Evolutionary conservation across 2,888 invertebrate genomes (phyloP), one percentile per base, ranked within the genome.

Genomic region (Meghimatium bilineatum): DNA sequence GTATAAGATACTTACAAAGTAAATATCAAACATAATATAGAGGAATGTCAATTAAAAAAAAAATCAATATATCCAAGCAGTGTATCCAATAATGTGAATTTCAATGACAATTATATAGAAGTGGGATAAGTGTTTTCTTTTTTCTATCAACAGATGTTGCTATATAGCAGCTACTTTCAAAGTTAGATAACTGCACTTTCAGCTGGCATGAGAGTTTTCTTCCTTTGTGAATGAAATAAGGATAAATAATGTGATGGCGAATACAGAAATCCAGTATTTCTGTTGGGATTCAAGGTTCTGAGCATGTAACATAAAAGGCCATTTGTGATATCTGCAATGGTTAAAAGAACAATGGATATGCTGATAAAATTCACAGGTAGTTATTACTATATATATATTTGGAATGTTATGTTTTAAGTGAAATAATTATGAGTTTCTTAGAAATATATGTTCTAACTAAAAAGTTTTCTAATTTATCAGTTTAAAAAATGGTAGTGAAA

Each of bases 141-240:
- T n/a, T n/a, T n/a, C n/a, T n/a, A n/a, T n/a, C n/a, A n/a, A n/a
- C n/a, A n/a, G n/a, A n/a, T n/a, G n/a, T n/a, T n/a, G n/a, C n/a
- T n/a, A n/a, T n/a, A n/a, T 71, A 23, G 6, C 38, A 2, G 36
- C 20, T 71, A 26, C 38, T 23, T 38, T 71, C 38, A 52, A 49
- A 74, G 49, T 29, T 44, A 52, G 49, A 10, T 74, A 74, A 74
- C 49, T 74, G 74, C 74, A 74, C 74, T 74, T 49, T 29, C 44
- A 44, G 6, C 44, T 12, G 5, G 44, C 12, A 44, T 44, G 12
- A 44, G 44, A 44, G 74, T 74, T 52, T 29, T 32, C 5, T 74
- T 49, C 74, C 29, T 49, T 38, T 29, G 5, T 26, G 29, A 52
- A 44, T 2, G 32, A 72, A 26, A n/a, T 6, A 14, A 6, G 3